Conservation (phyloP, 2,797 vertebrate genomes). For the Siniperca obscura region DNA sequence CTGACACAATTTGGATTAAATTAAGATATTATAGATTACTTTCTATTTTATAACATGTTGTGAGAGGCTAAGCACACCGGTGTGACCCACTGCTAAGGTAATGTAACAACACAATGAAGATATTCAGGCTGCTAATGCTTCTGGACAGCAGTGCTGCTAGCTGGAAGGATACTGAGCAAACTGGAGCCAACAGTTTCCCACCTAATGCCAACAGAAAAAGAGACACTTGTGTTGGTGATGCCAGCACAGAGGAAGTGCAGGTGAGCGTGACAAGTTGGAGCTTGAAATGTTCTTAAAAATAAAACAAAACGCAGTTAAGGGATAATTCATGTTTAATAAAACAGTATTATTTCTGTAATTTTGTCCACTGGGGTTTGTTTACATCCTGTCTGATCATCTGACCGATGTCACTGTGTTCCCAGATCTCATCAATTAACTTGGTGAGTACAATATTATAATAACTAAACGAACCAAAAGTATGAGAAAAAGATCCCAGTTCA, state of each 20-base stretch:
- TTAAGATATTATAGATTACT: not conserved
- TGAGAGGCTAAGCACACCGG: not conserved
- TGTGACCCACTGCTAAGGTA: not conserved
- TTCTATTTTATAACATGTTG: not conserved
- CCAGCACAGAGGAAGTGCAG: conserved; percentile 19
- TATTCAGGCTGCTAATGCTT: conserved; percentile 46
- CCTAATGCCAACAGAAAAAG: conserved; percentile 39
- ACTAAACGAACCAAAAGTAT: not conserved
- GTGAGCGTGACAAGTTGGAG: conserved; percentile 6
- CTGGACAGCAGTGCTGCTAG: conserved; percentile 50
- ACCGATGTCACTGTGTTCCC: not conserved
- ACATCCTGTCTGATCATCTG: not conserved
- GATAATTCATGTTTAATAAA: not conserved
- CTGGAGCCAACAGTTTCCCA: conserved; percentile 22
- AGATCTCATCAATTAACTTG: not conserved
- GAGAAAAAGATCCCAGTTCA: not conserved
- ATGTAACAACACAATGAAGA: conserved; percentile 32
- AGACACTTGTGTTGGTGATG: conserved; percentile 27
- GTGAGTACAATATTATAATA: not conserved
- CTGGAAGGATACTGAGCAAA: conserved; percentile 28
- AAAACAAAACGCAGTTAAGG: not conserved
- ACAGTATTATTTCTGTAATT: not conserved
- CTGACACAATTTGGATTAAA: not conserved
- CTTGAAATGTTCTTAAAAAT: conserved; percentile 8
- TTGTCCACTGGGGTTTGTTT: not conserved